Conservation (phyloP, 2,888 invertebrate species). For the Ctena decussata region DNA sequence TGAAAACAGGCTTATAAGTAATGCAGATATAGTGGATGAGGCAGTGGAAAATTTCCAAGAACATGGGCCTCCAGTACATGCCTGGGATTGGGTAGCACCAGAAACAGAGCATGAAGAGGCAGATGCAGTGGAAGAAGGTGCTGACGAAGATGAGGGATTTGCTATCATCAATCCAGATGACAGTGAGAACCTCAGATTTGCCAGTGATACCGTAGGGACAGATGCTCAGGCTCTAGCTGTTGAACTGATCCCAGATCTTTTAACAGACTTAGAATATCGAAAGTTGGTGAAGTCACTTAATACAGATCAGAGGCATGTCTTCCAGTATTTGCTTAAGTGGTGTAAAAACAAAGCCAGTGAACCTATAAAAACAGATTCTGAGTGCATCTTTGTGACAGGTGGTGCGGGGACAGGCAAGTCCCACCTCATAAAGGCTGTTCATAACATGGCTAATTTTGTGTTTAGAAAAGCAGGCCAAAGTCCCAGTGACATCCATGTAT, state of each 20-base stretch:
- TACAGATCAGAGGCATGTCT: conserved; percentile 20
- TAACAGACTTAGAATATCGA: conserved; percentile 17
- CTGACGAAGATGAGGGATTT: neutral
- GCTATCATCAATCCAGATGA: neutral
- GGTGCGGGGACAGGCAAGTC: too few species aligned
- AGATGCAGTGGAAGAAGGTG: conserved; percentile 13
- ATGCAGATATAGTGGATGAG: conserved; percentile 28
- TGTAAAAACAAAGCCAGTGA: conserved; percentile 26
- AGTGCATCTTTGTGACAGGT: too few species aligned
- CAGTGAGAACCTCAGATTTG: too few species aligned
- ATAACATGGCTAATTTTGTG: conserved; percentile 12
- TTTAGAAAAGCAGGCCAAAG: conserved; percentile 33
- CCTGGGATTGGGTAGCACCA: conserved; percentile 30
- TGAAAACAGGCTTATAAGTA: neutral
- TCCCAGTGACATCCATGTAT: conserved; percentile 13
- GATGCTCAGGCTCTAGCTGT: conserved; percentile 18
- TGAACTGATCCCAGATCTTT: conserved; percentile 13
- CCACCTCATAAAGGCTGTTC: too few species aligned
- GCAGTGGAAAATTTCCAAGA: conserved; percentile 27
- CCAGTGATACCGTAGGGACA: neutral
- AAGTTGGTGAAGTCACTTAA: conserved; percentile 15
- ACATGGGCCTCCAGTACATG: conserved; percentile 19
- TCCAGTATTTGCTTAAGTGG: conserved; percentile 32
- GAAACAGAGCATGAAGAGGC: conserved; percentile 40
- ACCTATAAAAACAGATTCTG: neutral